Evolutionary conservation across 1,140 invertebrate genomes (phyloP).

Genomic region (Nasonia longicornis): DNA sequence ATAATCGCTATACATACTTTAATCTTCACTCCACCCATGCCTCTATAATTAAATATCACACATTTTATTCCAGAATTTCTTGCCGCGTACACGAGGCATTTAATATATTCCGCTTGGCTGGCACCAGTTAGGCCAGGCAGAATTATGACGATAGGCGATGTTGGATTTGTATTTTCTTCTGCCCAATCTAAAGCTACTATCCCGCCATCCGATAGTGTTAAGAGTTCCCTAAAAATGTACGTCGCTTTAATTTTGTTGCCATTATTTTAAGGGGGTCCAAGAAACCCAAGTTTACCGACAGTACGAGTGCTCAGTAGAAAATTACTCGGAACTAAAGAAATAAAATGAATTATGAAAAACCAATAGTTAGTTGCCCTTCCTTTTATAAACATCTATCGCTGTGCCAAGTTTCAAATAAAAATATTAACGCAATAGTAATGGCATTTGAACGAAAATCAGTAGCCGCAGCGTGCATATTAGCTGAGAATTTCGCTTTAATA

Average conservation of each 20-base stretch:
- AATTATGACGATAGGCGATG: constrained; percentile 78
- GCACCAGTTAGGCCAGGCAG: constrained; percentile 84
- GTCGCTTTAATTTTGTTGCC: not conserved
- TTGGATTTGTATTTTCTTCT: constrained; percentile 64
- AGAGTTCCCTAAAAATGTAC: constrained; percentile 74
- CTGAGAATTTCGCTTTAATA: too few species aligned
- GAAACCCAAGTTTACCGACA: too few species aligned
- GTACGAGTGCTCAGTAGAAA: too few species aligned
- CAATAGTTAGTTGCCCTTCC: too few species aligned
- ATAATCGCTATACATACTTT: constrained; percentile 67
- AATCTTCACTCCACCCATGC: constrained; percentile 78
- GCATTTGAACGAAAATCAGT: too few species aligned
- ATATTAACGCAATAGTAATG: too few species aligned
- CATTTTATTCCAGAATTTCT: constrained; percentile 74
- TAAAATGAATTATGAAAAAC: too few species aligned
- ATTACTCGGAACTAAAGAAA: too few species aligned
- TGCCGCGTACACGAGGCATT: constrained; percentile 78
- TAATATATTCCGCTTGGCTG: constrained; percentile 85
- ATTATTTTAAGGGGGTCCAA: not conserved
- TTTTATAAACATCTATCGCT: too few species aligned
- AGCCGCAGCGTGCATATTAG: too few species aligned
- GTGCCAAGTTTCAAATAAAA: too few species aligned
- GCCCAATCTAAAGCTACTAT: constrained; percentile 87
- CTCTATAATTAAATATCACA: constrained; percentile 85
- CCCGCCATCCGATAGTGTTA: constrained; percentile 82